Base-by-base conservation (phyloP, 2,888 invertebrate species). In the Steinernema scapterisci region DNA sequence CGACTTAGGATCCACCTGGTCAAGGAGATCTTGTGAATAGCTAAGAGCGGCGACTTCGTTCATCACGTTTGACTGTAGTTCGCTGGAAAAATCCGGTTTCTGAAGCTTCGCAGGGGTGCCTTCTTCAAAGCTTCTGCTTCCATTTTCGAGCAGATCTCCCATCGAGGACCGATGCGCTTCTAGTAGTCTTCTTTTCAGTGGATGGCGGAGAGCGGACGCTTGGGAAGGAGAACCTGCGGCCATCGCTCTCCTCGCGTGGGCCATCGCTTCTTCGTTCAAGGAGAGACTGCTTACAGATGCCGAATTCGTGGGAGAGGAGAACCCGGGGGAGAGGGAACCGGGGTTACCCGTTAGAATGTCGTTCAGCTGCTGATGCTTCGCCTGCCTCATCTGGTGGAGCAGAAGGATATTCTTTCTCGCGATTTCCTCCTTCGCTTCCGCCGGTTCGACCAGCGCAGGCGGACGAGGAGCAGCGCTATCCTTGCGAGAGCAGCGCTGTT, bases 401-500 rank as follows among this genome's bases (percentile, higher is more conserved):
- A 51, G 5, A 21, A 72, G 43, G 7, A 13, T 43, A 16, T 51
- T 72, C 38, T 9, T 43, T 16, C 52, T 54, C 23, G 51, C 54
- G 46, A 1, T 63, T 71, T 75, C 63, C 78, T 81, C 75, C 70
- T 46, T 80, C 79, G 23, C 74, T 75, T 44, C 38, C 16, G 31
- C 63, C 2, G n/a, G 21, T 9, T 52, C 52, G 48, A 48, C 19
- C 48, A 13, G 5, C 19, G 48, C 3, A 5, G 63, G 7, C 16
- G 54, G 54, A 5, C 54, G 21, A 19, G 63, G 63, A 2, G 19
- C 25, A 31, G 16, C 63, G 63, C 31, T 31, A 31, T 63, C 63
- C n/a, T 81, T 79, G 70, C 83, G 83, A 16, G 78, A 77, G 73
- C 85, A 85, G 0, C 83, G 77, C 7, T 75, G 71, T 75, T 85